phyloP scores from a whole-genome alignment of 2,113 vertebrate genomes.

The Tenebrosternarchus preto region DNA sequence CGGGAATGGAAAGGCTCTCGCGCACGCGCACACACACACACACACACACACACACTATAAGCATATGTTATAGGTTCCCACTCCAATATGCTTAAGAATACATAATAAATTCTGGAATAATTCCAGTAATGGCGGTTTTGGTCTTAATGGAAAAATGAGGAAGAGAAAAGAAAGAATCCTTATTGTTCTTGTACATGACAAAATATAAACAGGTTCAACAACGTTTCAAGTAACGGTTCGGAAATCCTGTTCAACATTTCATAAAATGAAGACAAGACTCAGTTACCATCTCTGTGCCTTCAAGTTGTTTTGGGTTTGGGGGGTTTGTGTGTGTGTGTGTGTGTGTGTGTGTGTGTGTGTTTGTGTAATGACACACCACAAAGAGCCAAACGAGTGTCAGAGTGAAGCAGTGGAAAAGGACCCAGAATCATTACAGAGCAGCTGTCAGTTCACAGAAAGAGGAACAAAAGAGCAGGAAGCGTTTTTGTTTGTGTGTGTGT shows the following conservation, averaged over 20 bases:
- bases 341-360: no score
- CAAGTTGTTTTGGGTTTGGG: no score
- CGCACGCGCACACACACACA: slow-evolving; percentile 58
- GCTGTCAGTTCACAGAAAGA: slow-evolving; percentile 50
- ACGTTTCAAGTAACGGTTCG: neutral
- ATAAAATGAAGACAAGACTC: neutral
- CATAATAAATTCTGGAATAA: neutral
- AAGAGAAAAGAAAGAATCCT: neutral
- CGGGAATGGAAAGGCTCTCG: slow-evolving; percentile 61
- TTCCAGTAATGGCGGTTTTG: neutral
- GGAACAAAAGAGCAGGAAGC: slow-evolving; percentile 49
- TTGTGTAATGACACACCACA: slow-evolving; percentile 39
- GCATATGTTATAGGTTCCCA: slow-evolving; percentile 29
- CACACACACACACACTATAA: slow-evolving; percentile 55
- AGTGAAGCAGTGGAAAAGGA: slow-evolving; percentile 50
- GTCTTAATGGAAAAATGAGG: neutral
- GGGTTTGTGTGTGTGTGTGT: no score
- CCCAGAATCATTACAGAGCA: slow-evolving; percentile 45
- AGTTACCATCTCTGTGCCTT: neutral
- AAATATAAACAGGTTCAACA: neutral
- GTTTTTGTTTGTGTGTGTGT: slow-evolving; percentile 11
- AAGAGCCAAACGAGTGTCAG: slow-evolving; percentile 40
- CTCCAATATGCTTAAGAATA: neutral
- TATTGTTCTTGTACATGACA: neutral
- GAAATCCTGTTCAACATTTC: neutral